phyloP scores from a whole-genome alignment of 2,888 invertebrate genomes.

The Timema podura region DNA sequence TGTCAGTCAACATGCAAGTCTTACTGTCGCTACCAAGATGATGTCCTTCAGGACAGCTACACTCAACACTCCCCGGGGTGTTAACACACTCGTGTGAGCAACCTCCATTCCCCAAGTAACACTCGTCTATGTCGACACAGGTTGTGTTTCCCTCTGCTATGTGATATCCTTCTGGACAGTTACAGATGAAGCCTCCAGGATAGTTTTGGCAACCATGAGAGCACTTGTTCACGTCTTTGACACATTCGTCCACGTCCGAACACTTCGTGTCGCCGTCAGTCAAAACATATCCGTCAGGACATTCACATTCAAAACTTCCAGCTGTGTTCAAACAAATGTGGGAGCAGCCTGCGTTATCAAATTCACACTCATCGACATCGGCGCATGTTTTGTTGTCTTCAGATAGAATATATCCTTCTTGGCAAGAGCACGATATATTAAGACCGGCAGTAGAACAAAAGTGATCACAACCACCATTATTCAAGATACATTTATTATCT shows the following conservation, averaged over 20 bases:
- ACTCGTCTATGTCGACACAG: constrained; percentile 41
- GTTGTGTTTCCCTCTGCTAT: constrained; percentile 42
- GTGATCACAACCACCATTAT: constrained; percentile 44
- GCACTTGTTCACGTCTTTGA: constrained; percentile 49
- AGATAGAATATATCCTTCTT: constrained; percentile 42
- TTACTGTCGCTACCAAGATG: constrained; percentile 61
- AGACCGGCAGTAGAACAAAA: constrained; percentile 59
- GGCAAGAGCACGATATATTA: constrained; percentile 57
- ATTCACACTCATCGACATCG: constrained; percentile 32
- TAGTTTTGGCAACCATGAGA: constrained; percentile 57
- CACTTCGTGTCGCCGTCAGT: constrained; percentile 38
- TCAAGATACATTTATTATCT: constrained; percentile 41
- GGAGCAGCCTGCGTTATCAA: constrained; percentile 43
- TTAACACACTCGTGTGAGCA: constrained; percentile 50
- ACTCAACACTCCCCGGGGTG: constrained; percentile 63
- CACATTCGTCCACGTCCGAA: constrained; percentile 46
- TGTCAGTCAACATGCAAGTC: constrained; percentile 41
- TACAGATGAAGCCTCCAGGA: constrained; percentile 56
- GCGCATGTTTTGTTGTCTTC: constrained; percentile 40
- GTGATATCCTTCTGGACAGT: constrained; percentile 50
- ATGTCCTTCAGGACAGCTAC: constrained; percentile 78
- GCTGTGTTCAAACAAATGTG: constrained; percentile 56
- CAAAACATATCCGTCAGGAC: constrained; percentile 50
- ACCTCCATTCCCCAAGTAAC: constrained; percentile 43
- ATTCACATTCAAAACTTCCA: constrained; percentile 59